A percentile compares a stretch with the other conserved stretches of the same genome.
Evolutionary conservation across 2,888 invertebrate genomes (phyloP).

Genomic region (Euproctis similis): DNA sequence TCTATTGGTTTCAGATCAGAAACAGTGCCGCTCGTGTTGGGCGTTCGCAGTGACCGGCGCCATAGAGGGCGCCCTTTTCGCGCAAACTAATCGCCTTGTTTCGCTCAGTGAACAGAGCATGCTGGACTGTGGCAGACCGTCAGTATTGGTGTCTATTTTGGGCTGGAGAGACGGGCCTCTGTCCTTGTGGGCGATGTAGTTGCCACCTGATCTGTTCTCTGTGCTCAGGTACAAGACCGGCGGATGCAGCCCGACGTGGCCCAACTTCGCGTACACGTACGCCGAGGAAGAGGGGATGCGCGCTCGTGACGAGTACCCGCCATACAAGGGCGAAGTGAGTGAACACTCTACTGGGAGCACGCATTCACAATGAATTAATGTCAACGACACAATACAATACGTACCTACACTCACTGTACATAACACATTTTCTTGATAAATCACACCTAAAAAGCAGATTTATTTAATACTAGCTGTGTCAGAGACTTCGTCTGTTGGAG

Average conservation of each 20-base stretch:
- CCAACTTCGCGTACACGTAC: constrained; percentile 51
- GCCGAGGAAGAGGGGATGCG: constrained; percentile 43
- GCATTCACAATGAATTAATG: background rate
- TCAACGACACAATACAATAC: too few species aligned
- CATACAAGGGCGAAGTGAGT: constrained; percentile 39
- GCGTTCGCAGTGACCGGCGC: constrained; percentile 61
- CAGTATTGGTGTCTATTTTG: constrained; percentile 15
- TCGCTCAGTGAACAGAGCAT: constrained; percentile 55
- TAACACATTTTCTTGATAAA: too few species aligned
- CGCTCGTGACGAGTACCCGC: constrained; percentile 40
- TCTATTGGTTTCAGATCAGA: constrained; percentile 44
- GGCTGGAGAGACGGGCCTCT: too few species aligned
- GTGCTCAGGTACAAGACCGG: constrained; percentile 39
- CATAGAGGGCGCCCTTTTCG: constrained; percentile 60
- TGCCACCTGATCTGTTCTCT: background rate
- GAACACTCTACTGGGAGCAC: background rate
- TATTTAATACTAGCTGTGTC: too few species aligned
- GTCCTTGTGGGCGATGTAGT: too few species aligned
- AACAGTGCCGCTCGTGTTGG: constrained; percentile 56
- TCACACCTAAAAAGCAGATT: too few species aligned
- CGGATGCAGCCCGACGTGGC: constrained; percentile 58
- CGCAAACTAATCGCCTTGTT: constrained; percentile 42
- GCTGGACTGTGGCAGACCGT: constrained; percentile 58
- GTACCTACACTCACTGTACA: too few species aligned
- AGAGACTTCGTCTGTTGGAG: too few species aligned